phyloP scores from a whole-genome alignment of 2,113 vertebrate species.

The Varanus salvator region DNA sequence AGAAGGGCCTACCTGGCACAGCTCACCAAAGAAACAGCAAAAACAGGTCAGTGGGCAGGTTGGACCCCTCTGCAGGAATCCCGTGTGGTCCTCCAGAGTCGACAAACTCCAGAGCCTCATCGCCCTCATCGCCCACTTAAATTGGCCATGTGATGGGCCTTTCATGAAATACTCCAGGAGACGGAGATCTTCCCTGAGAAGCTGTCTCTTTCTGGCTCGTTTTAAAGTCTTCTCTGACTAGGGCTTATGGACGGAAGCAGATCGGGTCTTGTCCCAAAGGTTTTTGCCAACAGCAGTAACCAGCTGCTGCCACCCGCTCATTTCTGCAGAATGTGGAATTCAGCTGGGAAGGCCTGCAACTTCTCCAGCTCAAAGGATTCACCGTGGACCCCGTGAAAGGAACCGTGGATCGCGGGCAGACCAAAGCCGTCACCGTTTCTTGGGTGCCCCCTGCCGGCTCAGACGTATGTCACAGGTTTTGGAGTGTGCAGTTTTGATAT shows the following conservation, averaged over 20 bases:
- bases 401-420: constrained; percentile 77
- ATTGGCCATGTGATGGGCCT: background rate
- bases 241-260: background rate
- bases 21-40: background rate
- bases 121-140: no score
- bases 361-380: constrained; percentile 86
- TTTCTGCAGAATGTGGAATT: constrained; percentile 80
- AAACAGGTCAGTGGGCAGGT: background rate
- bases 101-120: no score
- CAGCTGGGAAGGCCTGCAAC: constrained; percentile 67
- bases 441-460: constrained; percentile 85
- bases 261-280: accelerated
- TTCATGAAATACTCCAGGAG: background rate
- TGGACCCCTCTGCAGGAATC: background rate
- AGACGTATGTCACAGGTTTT: constrained; percentile 72
- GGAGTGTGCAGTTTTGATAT: background rate
- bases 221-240: background rate
- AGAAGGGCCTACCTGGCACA: background rate
- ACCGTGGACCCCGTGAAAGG: constrained; percentile 77
- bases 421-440: constrained; percentile 77
- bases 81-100: background rate
- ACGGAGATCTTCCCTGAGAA: background rate
- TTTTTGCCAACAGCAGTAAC: background rate
- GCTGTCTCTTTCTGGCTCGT: background rate
- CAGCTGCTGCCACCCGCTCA: background rate